These are phyloP conservation scores for Uromys caudimaculatus DNA, from an alignment of 2,797 vertebrate genomes.

Conservation along the genomic window DNA sequence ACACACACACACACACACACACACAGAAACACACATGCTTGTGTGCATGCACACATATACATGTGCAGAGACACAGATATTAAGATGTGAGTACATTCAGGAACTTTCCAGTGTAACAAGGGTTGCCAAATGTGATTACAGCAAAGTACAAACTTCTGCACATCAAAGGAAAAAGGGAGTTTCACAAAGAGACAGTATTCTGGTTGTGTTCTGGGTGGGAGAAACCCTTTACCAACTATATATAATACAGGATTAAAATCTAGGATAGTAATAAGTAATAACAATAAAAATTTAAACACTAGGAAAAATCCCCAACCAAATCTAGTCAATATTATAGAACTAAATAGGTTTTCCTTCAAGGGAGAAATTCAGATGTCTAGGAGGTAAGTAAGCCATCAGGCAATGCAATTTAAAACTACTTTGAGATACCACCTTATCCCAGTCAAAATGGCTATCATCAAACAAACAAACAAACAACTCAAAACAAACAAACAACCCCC, in stretches of 20 bases:
- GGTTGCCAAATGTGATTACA: not conserved
- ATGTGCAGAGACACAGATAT: not conserved
- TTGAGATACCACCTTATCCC: not conserved
- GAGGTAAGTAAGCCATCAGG: too few relatives aligned
- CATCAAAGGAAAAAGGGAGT: not conserved
- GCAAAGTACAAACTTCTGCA: not conserved
- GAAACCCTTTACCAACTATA: not conserved
- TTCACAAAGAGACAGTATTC: not conserved
- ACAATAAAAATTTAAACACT: not conserved
- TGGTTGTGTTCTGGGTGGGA: not conserved
- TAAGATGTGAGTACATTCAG: not conserved
- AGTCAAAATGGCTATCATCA: not conserved
- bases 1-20: not conserved
- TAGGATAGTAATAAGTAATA: not conserved
- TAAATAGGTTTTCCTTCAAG: not conserved
- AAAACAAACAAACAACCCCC: not conserved
- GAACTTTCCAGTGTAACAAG: not conserved
- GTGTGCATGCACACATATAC: not conserved
- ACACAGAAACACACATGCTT: not conserved
- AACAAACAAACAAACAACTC: not conserved
- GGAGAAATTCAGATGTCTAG: not conserved
- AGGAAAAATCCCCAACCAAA: not conserved
- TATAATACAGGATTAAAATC: not conserved
- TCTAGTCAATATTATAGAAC: not conserved
- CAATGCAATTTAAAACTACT: not conserved